Percentiles rank a stretch among this genome's conserved stretches.
phyloP scores from a whole-genome alignment of 2,797 vertebrate genomes.

The Rhynchonycteris naso region DNA sequence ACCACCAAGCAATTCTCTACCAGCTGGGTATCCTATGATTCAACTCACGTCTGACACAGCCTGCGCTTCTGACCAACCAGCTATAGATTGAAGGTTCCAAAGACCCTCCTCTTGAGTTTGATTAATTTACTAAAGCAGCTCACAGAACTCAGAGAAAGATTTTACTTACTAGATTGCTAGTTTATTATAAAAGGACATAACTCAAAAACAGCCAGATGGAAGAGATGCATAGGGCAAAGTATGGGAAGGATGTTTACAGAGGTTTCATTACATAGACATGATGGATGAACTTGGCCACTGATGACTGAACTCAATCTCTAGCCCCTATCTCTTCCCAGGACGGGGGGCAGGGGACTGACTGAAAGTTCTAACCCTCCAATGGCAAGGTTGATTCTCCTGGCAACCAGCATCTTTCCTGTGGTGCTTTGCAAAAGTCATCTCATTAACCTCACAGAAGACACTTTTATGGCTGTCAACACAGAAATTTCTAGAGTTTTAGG shows the following conservation, averaged over 20 bases:
- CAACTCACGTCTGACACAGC: not conserved
- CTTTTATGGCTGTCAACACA: not conserved
- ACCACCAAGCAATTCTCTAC: not conserved
- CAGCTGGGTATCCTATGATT: not conserved
- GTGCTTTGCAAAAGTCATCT: not conserved
- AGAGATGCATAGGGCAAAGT: not conserved
- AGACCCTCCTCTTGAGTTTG: too few species aligned
- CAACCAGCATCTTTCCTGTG: not conserved
- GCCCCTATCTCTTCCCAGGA: not conserved
- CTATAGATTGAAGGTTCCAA: not conserved
- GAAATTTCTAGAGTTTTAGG: slow-evolving; percentile 10
- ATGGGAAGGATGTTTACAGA: not conserved
- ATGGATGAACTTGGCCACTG: not conserved
- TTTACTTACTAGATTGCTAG: too few species aligned
- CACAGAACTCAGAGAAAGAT: too few species aligned
- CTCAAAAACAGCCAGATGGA: not conserved
- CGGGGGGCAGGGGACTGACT: not conserved
- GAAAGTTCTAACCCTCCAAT: not conserved
- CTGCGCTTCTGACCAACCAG: not conserved
- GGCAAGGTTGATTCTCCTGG: not conserved
- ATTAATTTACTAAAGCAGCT: too few species aligned
- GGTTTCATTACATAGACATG: not conserved
- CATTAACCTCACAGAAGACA: slow-evolving; percentile 29
- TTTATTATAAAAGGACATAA: too few species aligned
- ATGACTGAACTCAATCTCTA: not conserved